phyloP scores from a whole-genome alignment of 2,888 invertebrate species.

The Ophraella communa region DNA sequence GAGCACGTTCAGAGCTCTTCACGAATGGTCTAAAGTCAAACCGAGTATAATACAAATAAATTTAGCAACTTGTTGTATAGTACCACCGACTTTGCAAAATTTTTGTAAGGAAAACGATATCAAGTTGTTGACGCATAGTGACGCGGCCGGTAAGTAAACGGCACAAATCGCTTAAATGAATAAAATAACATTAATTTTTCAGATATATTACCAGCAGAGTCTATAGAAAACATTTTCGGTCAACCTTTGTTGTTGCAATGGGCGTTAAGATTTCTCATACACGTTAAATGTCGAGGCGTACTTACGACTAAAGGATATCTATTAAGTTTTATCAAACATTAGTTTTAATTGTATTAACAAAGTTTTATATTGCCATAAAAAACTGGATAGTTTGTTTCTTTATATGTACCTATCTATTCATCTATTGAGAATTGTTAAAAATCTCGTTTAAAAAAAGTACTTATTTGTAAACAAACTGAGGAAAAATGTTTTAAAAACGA shows the following conservation, averaged over 20 bases:
- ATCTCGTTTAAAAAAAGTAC: too few species aligned
- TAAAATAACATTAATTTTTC: conserved; percentile 13
- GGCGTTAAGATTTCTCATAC: conserved; percentile 86
- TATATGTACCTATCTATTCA: too few species aligned
- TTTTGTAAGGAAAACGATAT: conserved; percentile 92
- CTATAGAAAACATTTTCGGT: conserved; percentile 66
- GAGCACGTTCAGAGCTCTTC: conserved; percentile 75
- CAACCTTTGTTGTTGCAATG: conserved; percentile 68
- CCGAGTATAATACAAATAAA: conserved; percentile 93
- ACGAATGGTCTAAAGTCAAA: conserved; percentile 78
- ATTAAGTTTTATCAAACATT: conserved; percentile 56
- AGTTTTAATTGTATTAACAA: too few species aligned
- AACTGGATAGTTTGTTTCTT: too few species aligned
- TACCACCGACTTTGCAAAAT: conserved; percentile 86
- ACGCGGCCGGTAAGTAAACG: conserved; percentile 76
- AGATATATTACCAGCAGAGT: conserved; percentile 66
- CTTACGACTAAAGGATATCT: conserved; percentile 91
- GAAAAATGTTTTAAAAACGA: too few species aligned
- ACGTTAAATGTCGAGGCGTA: conserved; percentile 90
- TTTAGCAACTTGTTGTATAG: conserved; percentile 90
- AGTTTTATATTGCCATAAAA: too few species aligned
- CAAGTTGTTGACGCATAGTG: conserved; percentile 93
- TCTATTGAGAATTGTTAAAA: too few species aligned
- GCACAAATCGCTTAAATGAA: background rate
- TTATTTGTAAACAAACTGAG: too few species aligned